Conservation (phyloP, 37 sponge, comb jelly and placozoan genomes). For the Crambe crambe region DNA sequence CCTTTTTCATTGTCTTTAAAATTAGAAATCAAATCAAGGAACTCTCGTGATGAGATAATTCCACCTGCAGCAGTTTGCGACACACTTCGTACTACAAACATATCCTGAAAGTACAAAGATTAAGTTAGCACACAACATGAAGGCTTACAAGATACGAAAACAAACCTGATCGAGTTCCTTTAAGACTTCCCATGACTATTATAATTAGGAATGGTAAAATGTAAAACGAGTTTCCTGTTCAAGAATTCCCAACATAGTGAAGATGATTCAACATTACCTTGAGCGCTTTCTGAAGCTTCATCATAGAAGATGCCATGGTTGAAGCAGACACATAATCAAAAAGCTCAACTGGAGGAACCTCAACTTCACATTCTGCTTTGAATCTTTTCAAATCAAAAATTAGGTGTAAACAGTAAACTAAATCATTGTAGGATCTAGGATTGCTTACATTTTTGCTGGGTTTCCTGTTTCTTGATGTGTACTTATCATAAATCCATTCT, state of each 20-base stretch:
- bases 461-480: background rate
- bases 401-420: background rate
- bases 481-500: slow-evolving; percentile 24
- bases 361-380: slow-evolving; percentile 44
- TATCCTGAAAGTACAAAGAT: background rate
- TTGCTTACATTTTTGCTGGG: slow-evolving; percentile 17
- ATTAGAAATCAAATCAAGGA: slow-evolving; percentile 22
- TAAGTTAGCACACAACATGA: background rate
- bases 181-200: slow-evolving; percentile 32
- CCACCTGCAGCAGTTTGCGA: slow-evolving; percentile 24
- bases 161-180: slow-evolving; percentile 32
- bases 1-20: background rate
- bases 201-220: background rate
- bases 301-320: background rate
- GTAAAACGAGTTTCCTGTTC: background rate
- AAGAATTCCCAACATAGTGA: too few relatives aligned
- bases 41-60: slow-evolving; percentile 37
- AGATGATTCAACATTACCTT: slow-evolving; percentile 21
- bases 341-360: slow-evolving; percentile 6
- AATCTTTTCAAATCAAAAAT: slow-evolving; percentile 11
- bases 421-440: background rate
- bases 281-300: slow-evolving; percentile 19
- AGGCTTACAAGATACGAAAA: background rate
- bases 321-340: slow-evolving; percentile 6
- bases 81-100: slow-evolving; percentile 19